Percentiles rank a stretch among this genome's conserved stretches.
These are phyloP conservation scores for Eumacrocentrus americanus DNA, from an alignment of 2,888 invertebrate species.

Conservation along the genomic window DNA sequence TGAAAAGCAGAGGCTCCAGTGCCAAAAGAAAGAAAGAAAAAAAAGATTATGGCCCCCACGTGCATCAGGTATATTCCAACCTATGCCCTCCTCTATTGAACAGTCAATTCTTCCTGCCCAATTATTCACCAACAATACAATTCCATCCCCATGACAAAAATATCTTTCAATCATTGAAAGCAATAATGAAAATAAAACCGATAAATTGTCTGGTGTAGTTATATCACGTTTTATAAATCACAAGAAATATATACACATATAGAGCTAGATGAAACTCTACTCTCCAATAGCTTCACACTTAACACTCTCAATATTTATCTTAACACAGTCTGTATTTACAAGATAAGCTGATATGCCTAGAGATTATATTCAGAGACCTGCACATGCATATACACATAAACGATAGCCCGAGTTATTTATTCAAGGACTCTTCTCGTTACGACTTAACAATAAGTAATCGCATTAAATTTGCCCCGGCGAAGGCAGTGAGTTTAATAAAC, in stretches of 20 bases:
- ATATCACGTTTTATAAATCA: slow-evolving; percentile 3
- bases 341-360: slow-evolving; percentile 25
- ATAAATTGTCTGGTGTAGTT: slow-evolving; percentile 1
- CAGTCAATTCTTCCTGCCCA: slow-evolving; percentile 11
- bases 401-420: slow-evolving; percentile 26
- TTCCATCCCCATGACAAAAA: background rate
- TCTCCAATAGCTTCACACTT: slow-evolving; percentile 11
- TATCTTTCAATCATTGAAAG: background rate
- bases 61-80: slow-evolving; percentile 4
- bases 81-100: background rate
- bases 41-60: background rate
- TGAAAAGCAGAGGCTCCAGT: background rate
- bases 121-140: slow-evolving; percentile 18
- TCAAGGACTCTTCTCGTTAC: slow-evolving; percentile 28
- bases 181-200: too few species aligned
- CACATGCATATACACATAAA: slow-evolving; percentile 8
- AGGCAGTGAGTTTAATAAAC: background rate
- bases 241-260: too few species aligned
- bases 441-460: slow-evolving; percentile 28
- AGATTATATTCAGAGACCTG: slow-evolving; percentile 4
- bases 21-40: background rate
- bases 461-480: slow-evolving; percentile 17
- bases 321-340: slow-evolving; percentile 25
- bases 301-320: slow-evolving; percentile 28
- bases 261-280: too few species aligned